phyloP scores from a whole-genome alignment of 2,113 vertebrate species.

The Halcyon malimbica region DNA sequence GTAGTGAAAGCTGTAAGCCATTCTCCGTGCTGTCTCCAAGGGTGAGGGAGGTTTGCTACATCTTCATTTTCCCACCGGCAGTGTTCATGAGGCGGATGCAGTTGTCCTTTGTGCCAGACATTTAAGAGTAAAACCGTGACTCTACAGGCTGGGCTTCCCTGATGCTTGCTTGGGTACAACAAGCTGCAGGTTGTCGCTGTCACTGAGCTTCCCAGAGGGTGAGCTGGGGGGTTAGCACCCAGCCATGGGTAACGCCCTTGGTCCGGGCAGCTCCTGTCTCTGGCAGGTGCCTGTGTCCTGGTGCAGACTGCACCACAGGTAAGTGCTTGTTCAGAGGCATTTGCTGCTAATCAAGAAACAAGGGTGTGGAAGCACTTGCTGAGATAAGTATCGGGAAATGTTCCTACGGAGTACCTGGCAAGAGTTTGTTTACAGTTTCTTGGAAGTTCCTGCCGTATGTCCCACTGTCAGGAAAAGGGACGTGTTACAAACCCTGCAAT shows the following conservation, averaged over 20 bases:
- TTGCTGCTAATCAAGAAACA: not conserved
- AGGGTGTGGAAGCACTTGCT: not conserved
- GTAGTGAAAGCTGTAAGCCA: not conserved
- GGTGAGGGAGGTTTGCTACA: not conserved
- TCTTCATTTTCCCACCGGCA: not conserved
- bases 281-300: not conserved
- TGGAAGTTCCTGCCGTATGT: not conserved
- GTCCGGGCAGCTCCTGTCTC: not conserved
- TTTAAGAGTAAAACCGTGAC: not conserved
- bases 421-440: not conserved
- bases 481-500: not conserved
- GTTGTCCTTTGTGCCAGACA: not conserved
- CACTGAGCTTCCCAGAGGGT: not conserved
- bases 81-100: not conserved
- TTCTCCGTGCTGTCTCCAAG: not conserved
- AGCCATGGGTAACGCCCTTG: not conserved
- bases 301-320: not conserved
- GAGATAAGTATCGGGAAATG: constrained; percentile 5
- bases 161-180: not conserved
- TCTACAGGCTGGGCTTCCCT: not conserved
- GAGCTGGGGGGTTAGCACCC: not conserved
- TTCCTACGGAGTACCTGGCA: not conserved
- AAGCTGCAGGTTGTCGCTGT: not conserved
- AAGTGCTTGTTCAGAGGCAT: not conserved
- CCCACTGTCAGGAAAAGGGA: not conserved